Base-by-base conservation (phyloP, 2,797 vertebrate genomes). In the Dendrocincla fuliginosa region DNA sequence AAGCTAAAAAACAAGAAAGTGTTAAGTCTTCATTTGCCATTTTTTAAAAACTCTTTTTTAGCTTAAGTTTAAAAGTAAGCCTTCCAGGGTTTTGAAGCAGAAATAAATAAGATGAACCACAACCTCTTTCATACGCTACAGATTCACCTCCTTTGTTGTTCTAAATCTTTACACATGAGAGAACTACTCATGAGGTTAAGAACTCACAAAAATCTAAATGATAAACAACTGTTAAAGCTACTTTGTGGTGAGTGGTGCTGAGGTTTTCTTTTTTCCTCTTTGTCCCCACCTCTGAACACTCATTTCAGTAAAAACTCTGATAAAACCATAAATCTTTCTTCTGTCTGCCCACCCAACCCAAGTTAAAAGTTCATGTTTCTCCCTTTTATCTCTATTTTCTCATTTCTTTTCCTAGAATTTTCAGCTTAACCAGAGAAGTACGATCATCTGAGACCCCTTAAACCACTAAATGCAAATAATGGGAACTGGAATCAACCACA, bases 321-420 rank as follows among this genome's bases (percentile, higher is more conserved):
- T 11, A 87, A 81, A 87, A 61, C 22, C 42, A 42, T 7, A 61
- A 37, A 71, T 50, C 14, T 39, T 73, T 69, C 35, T 68, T 76
- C 52, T 71, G 41, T 13, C 11, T 0, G 0, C 9, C 42, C 69
- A 56, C 6, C 1, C 8, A 60, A 13, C 6, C 13, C 47, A 65
- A 47, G 20, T 65, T 61, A 57, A 57, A 71, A 69, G 17, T 47
- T 69, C 42, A 19, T 14, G 30, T 50, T 67, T 63, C 16, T 76
- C 12, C 16, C 2, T 7, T 59, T 84, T 74, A 39, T 11, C 11
- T 56, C 2, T 2, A 14, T 53, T 78, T 76, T 71, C 4, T 37
- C 9, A 6, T 39, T 35, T 44, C 9, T 73, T 59, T 64, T n/a
- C 27, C 64, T 60, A 37, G 1, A 44, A 68, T 82, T 71, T 82